Evolutionary conservation across 2,113 vertebrate genomes (phyloP).

Genomic region (Hemichromis elongatus): DNA sequence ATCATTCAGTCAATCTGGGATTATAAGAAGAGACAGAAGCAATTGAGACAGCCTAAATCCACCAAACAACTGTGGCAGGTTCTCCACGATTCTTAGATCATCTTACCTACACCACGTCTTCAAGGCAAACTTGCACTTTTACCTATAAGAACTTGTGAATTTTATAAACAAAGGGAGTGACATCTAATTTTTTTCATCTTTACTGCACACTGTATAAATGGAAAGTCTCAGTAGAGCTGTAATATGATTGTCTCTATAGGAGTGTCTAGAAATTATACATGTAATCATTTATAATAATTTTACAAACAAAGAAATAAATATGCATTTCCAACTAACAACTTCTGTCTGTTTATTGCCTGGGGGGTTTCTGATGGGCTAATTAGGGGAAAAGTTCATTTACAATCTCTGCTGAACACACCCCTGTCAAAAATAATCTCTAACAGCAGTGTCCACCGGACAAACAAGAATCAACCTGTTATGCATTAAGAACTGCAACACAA

Average conservation of each 20-base stretch:
- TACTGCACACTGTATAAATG: background rate
- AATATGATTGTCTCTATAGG: background rate
- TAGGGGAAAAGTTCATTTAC: background rate
- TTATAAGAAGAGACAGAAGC: background rate
- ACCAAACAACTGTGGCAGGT: background rate
- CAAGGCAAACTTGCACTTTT: background rate
- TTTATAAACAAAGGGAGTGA: background rate
- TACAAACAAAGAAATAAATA: background rate
- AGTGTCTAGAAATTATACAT: background rate
- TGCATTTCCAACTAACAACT: background rate
- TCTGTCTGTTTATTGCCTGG: background rate
- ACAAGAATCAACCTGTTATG: background rate
- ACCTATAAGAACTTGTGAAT: background rate
- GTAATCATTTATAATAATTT: background rate
- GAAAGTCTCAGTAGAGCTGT: background rate
- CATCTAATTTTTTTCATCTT: background rate
- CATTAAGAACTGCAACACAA: background rate
- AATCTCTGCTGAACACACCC: background rate
- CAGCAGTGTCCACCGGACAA: background rate
- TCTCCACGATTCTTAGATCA: background rate
- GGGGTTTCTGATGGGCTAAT: background rate
- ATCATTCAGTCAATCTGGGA: conserved; percentile 13
- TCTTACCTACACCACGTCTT: background rate
- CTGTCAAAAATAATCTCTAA: background rate
- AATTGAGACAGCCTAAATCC: background rate